A percentile compares a stretch with the other conserved stretches of the same genome.
Evolutionary conservation across 53 echinoderm and acorn worm genomes (phyloP).

Genomic region (Echinarachnius parma): DNA sequence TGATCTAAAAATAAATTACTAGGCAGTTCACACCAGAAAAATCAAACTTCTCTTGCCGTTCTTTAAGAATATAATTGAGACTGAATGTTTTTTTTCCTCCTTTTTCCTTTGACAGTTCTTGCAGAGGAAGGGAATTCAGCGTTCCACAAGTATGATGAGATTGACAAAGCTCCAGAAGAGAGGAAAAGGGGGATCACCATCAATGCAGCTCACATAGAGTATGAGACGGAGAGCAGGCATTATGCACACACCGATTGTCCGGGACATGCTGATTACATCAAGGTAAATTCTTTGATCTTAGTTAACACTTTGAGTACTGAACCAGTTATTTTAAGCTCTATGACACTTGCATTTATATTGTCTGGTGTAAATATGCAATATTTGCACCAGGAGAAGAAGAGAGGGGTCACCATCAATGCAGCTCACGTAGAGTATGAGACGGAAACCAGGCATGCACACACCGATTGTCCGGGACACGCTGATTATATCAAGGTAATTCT

Average conservation of each 20-base stretch:
- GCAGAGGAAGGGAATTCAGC: constrained; percentile 74
- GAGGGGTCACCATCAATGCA: constrained; percentile 94
- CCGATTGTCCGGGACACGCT: constrained; percentile 94
- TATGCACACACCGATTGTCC: constrained; percentile 97
- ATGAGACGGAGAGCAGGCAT: constrained; percentile 79
- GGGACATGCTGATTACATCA: constrained; percentile 97
- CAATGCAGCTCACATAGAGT: constrained; percentile 93
- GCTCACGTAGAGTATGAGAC: constrained; percentile 97
- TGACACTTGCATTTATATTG: too few relatives aligned
- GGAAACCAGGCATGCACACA: constrained; percentile 74
- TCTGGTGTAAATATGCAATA: too few relatives aligned
- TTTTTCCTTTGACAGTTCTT: constrained; percentile 55
- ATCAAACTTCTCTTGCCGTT: too few relatives aligned
- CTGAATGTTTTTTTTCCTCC: too few relatives aligned
- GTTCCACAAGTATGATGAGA: constrained; percentile 91
- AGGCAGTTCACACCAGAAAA: too few relatives aligned
- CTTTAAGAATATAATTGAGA: too few relatives aligned
- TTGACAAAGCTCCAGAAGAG: constrained; percentile 97
- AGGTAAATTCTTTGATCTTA: too few relatives aligned
- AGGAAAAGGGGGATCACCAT: constrained; percentile 92
- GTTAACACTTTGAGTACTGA: too few relatives aligned
- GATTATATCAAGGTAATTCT: constrained; percentile 99
- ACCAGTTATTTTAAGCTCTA: too few relatives aligned
- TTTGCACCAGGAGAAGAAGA: constrained; percentile 86
- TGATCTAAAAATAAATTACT: too few relatives aligned